Base-by-base conservation (phyloP, 2,113 vertebrate genomes). In the Ptyas mucosa region DNA sequence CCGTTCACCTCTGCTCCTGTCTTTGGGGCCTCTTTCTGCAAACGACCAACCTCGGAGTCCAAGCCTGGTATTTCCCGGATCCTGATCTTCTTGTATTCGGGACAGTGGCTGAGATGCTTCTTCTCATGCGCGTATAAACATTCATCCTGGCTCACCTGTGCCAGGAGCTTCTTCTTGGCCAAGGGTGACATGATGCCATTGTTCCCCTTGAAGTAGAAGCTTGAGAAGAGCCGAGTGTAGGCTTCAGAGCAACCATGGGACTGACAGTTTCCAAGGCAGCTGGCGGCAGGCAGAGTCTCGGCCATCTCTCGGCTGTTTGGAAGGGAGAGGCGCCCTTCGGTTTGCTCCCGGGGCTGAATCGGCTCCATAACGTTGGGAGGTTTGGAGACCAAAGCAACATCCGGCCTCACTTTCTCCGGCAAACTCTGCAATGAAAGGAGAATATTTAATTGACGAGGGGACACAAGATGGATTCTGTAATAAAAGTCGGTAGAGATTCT, bases 141-240 rank as follows among this genome's bases (percentile, higher is more conserved):
- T 90, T 97, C 97, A 0, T 95, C 97, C 95, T 97, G 91, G 96
- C 98, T 99, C 61, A 98, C 99, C 96, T 99, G 99, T 3, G 99
- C 99, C 96, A 99, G 93, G 34, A 99, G 97, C 95, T 99, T 99
- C 95, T 99, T 99, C 92, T 99, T 99, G 97, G 99, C 99, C 96
- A 99, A 96, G 0, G 99, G 99, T 1, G 99, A 99, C 97, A 99
- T 99, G 95, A 99, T 98, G 94, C 98, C 98, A 0, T 97, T 98
- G 52, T 95, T 96, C 18, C 97, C 96, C 81, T 97, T 97, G 93
- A 97, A 93, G 87, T 96, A 98, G 90, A 98, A 96, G 29, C 95
- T 97, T 93, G 97, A 96, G 91, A 97, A 93, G 57, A 97, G 96
- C 92, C 96, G 94, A 51, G 97, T 97, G 94, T 97, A 97, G 54